phyloP scores from a whole-genome alignment of 2,888 invertebrate genomes.

The Meghimatium bilineatum region DNA sequence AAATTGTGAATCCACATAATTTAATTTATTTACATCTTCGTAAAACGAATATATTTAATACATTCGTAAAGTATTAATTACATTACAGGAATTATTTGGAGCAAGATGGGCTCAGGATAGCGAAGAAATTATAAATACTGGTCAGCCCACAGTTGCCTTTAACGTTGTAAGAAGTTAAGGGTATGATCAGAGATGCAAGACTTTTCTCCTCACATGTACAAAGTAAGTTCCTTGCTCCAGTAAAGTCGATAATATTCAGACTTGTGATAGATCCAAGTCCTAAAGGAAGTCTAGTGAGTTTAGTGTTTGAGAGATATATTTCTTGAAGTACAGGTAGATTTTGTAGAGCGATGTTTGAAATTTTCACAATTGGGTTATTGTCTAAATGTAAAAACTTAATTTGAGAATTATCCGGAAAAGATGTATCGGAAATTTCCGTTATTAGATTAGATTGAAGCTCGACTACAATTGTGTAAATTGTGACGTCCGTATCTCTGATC shows the following conservation, averaged over 20 bases:
- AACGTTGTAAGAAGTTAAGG: background rate
- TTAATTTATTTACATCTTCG: too few relatives aligned
- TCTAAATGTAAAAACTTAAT: background rate
- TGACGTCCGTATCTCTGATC: background rate
- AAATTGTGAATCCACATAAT: too few relatives aligned
- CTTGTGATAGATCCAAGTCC: background rate
- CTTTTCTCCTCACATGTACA: slow-evolving; percentile 12
- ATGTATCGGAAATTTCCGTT: background rate
- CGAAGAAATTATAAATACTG: background rate
- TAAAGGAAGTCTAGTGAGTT: background rate
- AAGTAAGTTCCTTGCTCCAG: background rate
- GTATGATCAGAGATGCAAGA: background rate
- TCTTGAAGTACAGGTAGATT: background rate
- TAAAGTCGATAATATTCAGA: background rate
- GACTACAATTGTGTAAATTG: background rate
- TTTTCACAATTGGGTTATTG: background rate
- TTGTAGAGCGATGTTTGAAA: background rate
- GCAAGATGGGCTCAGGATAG: background rate
- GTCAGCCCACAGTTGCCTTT: background rate
- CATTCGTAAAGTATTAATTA: too few relatives aligned
- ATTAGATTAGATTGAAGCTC: background rate
- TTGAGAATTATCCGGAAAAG: background rate
- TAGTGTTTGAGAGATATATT: background rate
- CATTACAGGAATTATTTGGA: background rate
- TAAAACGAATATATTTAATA: too few relatives aligned